These are phyloP conservation scores for Pogonus chalceus DNA, from an alignment of 1,140 invertebrate genomes.

Conservation along the genomic window DNA sequence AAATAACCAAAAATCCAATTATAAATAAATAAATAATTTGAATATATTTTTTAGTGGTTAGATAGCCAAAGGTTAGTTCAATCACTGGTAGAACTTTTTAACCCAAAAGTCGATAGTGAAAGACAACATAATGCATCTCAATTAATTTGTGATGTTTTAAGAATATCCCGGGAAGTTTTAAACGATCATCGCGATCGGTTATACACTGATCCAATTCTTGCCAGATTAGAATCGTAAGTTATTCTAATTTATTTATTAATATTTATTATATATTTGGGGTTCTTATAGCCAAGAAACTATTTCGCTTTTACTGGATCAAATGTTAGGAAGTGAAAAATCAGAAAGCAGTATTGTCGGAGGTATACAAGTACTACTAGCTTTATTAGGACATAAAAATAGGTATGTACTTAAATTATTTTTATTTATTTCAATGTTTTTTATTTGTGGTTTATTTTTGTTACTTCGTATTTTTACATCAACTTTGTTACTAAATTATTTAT, in stretches of 20 bases:
- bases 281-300: conserved; percentile 53
- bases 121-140: conserved; percentile 73
- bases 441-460: too few relatives aligned
- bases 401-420: conserved; percentile 16
- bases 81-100: conserved; percentile 68
- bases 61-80: conserved; percentile 78
- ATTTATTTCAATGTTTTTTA: conserved; percentile 1
- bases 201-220: conserved; percentile 54
- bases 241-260: too few relatives aligned
- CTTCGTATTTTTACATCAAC: too few relatives aligned
- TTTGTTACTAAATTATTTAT: background rate
- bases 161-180: conserved; percentile 55
- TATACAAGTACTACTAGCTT: conserved; percentile 63
- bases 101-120: conserved; percentile 59
- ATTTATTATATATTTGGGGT: conserved; percentile 24
- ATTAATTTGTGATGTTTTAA: conserved; percentile 72
- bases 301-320: conserved; percentile 55
- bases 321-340: conserved; percentile 53
- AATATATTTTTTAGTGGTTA: conserved; percentile 65
- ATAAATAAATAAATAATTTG: conserved; percentile 14
- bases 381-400: conserved; percentile 46
- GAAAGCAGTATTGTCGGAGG: conserved; percentile 72
- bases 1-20: background rate
- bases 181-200: conserved; percentile 45
- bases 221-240: conserved; percentile 62